Base-by-base conservation (phyloP, 2,113 vertebrate genomes). In the Petaurus breviceps region DNA sequence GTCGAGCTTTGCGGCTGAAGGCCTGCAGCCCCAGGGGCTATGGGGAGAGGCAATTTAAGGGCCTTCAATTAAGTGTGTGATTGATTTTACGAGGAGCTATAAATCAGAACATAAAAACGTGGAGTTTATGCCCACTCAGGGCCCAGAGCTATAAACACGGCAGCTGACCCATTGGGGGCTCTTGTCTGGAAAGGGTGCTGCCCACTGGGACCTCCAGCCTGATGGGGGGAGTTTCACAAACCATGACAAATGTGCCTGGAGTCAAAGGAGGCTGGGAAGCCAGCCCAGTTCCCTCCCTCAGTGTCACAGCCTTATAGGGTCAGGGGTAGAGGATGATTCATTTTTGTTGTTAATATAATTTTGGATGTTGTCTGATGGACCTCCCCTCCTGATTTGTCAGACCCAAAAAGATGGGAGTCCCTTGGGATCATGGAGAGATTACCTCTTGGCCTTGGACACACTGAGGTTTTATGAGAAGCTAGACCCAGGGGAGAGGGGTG, bases 41-140 rank as follows among this genome's bases (percentile, higher is more conserved):
- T 46, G 26, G n/a, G 54, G 28, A 95, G 54, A 93, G 90, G 57
- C 52, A 37, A 92, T 92, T 94, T 96, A 94, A 97, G 84, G 96
- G 91, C 84, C 94, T 97, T 84, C 95, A 96, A 49, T 97, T 94
- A 97, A 97, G 55, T 92, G 53, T 95, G 91, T 95, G 94, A 96
- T 94, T 97, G 94, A 96, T 96, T 98, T 97, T 95, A 97, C 0
- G 50, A 96, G 77, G 89, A 94, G 93, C 54, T 97, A 91, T 95
- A 97, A 97, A 97, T 91, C 93, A 51, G 77, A 96, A 98, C 95
- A 96, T 97, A 95, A 97, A 97, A 94, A 14, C 77, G 92, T 11
- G 84, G 96, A 95, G 93, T 52, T 61, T 92, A 22, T 96, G 93
- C 95, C 61, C 77, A 23, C 19, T 84, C 89, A 51, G 51, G 95